A percentile compares a stretch with the other conserved stretches of the same genome.
Evolutionary conservation across 2,888 invertebrate genomes (phyloP).

Genomic region (Nemotelus pantherinus): DNA sequence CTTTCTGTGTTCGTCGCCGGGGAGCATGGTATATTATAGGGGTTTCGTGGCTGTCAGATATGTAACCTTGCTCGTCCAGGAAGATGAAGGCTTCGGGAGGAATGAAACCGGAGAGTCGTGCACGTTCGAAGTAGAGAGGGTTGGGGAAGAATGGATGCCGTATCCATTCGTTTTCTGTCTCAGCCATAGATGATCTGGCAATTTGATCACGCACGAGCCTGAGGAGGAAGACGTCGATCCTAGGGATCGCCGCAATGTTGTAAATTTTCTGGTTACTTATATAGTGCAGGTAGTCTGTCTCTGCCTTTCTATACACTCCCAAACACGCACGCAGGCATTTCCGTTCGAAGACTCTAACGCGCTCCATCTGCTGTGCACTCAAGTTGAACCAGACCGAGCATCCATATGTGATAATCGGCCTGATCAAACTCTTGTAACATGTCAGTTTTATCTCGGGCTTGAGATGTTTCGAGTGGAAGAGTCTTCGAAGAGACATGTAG

Average conservation of each 20-base stretch:
- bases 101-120: conserved; percentile 16
- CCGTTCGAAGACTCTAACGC: conserved; percentile 2
- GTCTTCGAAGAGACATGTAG: not conserved
- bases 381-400: conserved; percentile 32
- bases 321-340: conserved; percentile 7
- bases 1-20: not conserved
- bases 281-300: not conserved
- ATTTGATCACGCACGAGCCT: conserved; percentile 2
- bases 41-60: not conserved
- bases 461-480: conserved; percentile 13
- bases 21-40: not conserved
- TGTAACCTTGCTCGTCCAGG: not conserved
- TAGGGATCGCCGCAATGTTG: not conserved
- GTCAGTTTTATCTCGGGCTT: not conserved
- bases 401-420: conserved; percentile 26
- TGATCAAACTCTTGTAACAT: not conserved
- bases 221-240: not conserved
- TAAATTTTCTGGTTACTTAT: not conserved
- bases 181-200: not conserved
- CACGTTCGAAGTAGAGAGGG: not conserved
- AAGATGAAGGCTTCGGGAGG: conserved; percentile 35
- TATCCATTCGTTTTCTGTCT: conserved; percentile 7
- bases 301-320: conserved; percentile 14
- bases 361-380: conserved; percentile 27
- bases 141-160: conserved; percentile 3